Conservation (phyloP, 2,113 vertebrate species). For the Trochalopteron elliotii region DNA sequence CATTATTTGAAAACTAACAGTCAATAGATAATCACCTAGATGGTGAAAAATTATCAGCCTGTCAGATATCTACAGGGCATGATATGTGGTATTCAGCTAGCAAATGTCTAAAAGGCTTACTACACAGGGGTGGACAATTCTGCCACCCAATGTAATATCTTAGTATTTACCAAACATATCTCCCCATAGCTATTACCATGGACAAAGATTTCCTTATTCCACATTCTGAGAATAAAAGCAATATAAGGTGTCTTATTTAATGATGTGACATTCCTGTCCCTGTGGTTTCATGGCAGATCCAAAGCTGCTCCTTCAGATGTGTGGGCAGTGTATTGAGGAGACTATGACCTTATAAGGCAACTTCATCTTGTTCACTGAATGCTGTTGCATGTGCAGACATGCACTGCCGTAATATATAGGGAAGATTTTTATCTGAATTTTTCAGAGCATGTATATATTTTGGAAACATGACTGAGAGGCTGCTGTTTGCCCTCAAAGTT, state of each 20-base stretch:
- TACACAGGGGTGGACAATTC: neutral
- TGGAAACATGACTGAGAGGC: neutral
- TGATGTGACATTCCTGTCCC: too few species aligned
- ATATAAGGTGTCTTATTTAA: neutral
- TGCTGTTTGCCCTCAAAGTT: neutral
- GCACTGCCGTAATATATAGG: neutral
- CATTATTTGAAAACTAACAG: neutral
- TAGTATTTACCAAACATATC: neutral
- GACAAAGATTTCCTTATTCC: neutral
- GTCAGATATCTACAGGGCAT: neutral
- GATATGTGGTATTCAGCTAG: neutral
- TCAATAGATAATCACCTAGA: neutral
- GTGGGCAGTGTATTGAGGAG: neutral
- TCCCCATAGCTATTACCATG: neutral
- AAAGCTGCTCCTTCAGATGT: neutral
- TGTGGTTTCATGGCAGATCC: neutral
- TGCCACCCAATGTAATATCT: neutral
- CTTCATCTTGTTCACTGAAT: neutral
- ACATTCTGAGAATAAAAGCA: neutral
- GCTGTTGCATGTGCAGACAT: neutral
- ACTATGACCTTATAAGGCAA: neutral
- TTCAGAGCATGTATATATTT: neutral
- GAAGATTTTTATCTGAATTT: neutral
- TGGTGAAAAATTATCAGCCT: neutral
- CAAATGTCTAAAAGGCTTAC: neutral